phyloP scores from a whole-genome alignment of 2,113 vertebrate species.

The Etheostoma spectabile region DNA sequence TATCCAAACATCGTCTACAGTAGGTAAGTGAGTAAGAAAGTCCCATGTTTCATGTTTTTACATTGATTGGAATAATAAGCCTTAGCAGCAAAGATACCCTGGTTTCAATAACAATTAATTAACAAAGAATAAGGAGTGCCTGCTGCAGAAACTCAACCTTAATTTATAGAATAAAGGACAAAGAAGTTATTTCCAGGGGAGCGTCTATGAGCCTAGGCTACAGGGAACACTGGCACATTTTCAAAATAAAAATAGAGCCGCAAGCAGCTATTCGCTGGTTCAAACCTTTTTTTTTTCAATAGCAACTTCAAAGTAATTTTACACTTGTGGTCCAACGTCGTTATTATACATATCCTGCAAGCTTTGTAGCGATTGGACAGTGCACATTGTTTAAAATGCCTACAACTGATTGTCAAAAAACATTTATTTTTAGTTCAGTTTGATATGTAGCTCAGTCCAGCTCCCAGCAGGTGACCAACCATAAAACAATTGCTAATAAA shows the following conservation, averaged over 20 bases:
- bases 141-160: neutral
- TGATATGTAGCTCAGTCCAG: too few relatives aligned
- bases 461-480: too few relatives aligned
- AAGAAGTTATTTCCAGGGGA: neutral
- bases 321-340: too few relatives aligned
- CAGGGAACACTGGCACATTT: neutral
- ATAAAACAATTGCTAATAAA: too few relatives aligned
- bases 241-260: neutral
- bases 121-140: neutral
- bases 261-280: too few relatives aligned
- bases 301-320: too few relatives aligned
- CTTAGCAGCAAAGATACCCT: neutral
- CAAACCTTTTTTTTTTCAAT: too few relatives aligned
- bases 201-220: neutral
- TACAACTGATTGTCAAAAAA: too few relatives aligned
- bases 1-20: neutral
- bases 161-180: neutral
- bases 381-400: too few relatives aligned
- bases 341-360: too few relatives aligned
- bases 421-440: too few relatives aligned
- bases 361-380: too few relatives aligned
- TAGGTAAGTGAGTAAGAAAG: neutral
- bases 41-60: neutral
- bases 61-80: neutral
- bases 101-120: neutral